These are phyloP conservation scores for Caenorhabditis sp. DNA, from an alignment of 2,888 invertebrate species.

Conservation along the genomic window DNA sequence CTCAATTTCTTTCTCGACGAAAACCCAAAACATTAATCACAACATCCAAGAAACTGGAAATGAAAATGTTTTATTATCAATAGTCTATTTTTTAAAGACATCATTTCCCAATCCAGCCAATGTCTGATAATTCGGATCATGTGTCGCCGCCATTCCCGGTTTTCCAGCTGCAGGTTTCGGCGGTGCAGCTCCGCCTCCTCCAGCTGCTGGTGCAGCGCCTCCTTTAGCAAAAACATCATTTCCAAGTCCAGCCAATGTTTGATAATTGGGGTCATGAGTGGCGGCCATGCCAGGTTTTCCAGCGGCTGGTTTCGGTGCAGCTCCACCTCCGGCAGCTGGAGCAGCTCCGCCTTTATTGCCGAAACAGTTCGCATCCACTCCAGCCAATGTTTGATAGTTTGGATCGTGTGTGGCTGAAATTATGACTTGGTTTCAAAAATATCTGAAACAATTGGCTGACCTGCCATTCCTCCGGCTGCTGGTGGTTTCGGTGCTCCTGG, in stretches of 20 bases:
- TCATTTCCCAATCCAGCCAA: constrained; percentile 32
- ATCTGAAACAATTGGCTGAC: background rate
- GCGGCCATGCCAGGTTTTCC: constrained; percentile 6
- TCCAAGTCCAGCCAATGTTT: constrained; percentile 27
- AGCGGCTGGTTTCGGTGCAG: constrained; percentile 4
- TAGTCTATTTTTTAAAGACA: constrained; percentile 10
- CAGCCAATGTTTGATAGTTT: constrained; percentile 38
- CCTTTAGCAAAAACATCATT: constrained; percentile 30
- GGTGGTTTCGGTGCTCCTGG: constrained; percentile 30
- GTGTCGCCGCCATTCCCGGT: constrained; percentile 11
- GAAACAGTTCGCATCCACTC: constrained; percentile 16
- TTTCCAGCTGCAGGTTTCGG: constrained; percentile 3
- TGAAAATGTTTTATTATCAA: too few species aligned
- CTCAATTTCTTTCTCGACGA: too few species aligned
- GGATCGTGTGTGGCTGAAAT: constrained; percentile 27
- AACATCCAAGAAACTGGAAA: background rate
- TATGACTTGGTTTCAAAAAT: background rate
- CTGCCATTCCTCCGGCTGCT: constrained; percentile 26
- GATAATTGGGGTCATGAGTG: constrained; percentile 37
- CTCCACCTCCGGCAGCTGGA: constrained; percentile 9
- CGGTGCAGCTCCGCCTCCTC: background rate
- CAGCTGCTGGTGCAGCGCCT: background rate
- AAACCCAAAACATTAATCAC: background rate
- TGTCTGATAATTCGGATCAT: constrained; percentile 37
- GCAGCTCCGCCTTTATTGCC: constrained; percentile 7